Conservation (phyloP, 1,140 invertebrate genomes). For the Cherax destructor region DNA sequence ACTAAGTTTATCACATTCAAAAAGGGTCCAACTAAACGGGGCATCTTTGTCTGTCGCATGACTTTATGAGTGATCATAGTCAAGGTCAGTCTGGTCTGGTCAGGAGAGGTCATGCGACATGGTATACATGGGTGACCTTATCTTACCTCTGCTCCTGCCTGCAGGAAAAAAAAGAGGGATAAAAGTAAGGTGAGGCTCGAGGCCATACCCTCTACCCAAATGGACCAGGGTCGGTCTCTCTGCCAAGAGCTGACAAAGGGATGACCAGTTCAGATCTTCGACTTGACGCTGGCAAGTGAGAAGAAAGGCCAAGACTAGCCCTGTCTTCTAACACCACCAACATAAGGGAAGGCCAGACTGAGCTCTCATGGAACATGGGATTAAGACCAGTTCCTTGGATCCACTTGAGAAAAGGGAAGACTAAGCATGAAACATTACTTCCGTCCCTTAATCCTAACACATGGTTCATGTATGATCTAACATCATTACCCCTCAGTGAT, state of each 20-base stretch:
- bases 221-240: conserved; percentile 28
- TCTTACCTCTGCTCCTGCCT: conserved; percentile 61
- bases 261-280: background rate
- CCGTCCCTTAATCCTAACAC: background rate
- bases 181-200: conserved; percentile 24
- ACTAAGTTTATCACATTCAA: conserved; percentile 34
- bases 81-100: conserved; percentile 45
- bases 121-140: conserved; percentile 24
- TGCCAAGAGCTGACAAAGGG: background rate
- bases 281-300: background rate
- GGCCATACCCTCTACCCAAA: conserved; percentile 11
- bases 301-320: background rate
- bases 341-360: background rate
- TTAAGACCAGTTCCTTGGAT: background rate
- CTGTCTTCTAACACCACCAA: background rate
- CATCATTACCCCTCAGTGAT: background rate
- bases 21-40: conserved; percentile 19
- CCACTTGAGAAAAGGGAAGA: conserved; percentile 6
- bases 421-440: background rate
- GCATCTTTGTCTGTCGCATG: conserved; percentile 30
- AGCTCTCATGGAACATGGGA: background rate
- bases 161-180: conserved; percentile 47
- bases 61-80: conserved; percentile 34
- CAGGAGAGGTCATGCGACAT: conserved; percentile 55
- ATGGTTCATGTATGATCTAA: background rate